These are phyloP conservation scores for Mus spicilegus DNA, from an alignment of 2,113 vertebrate genomes.

Conservation along the genomic window DNA sequence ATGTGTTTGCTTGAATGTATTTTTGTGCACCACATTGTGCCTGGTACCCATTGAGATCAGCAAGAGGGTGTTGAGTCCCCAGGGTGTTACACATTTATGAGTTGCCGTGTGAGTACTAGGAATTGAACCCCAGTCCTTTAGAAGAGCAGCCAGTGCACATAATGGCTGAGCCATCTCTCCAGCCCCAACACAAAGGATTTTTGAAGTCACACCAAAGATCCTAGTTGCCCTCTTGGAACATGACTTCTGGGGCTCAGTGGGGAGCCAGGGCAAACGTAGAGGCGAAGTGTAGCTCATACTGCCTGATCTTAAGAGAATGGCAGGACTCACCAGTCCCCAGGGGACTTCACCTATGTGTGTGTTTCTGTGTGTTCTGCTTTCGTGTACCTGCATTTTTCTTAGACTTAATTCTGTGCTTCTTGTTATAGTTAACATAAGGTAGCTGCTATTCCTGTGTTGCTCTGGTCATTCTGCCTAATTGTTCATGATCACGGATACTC, in stretches of 20 bases:
- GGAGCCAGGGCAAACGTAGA: neutral
- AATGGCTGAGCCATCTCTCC: neutral
- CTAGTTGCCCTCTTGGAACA: accelerated
- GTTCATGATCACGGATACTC: neutral
- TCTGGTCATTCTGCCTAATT: neutral
- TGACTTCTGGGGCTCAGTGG: neutral
- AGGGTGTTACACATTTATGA: neutral
- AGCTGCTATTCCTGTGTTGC: neutral
- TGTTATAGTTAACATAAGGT: neutral
- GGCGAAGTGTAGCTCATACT: neutral
- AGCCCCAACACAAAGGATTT: neutral
- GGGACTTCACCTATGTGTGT: neutral
- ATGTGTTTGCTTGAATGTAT: neutral
- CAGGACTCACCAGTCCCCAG: neutral
- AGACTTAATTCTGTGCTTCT: neutral
- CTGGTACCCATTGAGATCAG: neutral
- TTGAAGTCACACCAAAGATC: neutral
- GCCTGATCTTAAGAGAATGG: neutral
- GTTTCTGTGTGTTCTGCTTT: neutral
- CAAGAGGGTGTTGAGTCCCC: neutral
- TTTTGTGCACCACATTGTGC: neutral
- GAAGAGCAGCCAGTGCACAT: neutral
- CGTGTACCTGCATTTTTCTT: neutral
- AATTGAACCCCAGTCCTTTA: neutral
- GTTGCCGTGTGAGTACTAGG: neutral